These are phyloP conservation scores for Leptinotarsa defecta DNA, from an alignment of 1,140 invertebrate genomes.

Conservation along the genomic window DNA sequence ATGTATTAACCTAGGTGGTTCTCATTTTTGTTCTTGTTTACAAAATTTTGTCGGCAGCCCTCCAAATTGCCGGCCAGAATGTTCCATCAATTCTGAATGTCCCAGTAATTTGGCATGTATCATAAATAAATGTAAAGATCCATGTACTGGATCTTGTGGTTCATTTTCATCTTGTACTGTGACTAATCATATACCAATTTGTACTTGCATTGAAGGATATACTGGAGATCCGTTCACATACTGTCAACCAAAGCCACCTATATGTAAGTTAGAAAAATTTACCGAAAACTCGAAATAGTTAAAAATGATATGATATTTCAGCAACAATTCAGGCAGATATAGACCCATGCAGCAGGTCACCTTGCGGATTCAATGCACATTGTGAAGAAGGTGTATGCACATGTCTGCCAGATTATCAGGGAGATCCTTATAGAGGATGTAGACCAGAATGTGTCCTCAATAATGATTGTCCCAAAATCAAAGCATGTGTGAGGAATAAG, in stretches of 20 bases:
- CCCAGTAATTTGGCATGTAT: conserved; percentile 69
- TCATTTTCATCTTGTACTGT: conserved; percentile 62
- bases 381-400: conserved; percentile 68
- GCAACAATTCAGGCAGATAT: conserved; percentile 46
- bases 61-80: conserved; percentile 75
- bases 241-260: conserved; percentile 60
- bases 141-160: conserved; percentile 73
- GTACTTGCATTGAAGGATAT: conserved; percentile 62
- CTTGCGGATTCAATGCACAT: conserved; percentile 69
- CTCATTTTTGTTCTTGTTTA: conserved; percentile 70
- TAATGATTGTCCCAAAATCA: conserved; percentile 66
- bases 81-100: conserved; percentile 72
- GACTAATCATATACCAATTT: conserved; percentile 61
- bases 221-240: conserved; percentile 67
- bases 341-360: conserved; percentile 67
- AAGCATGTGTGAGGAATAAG: conserved; percentile 67
- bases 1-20: conserved; percentile 64
- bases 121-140: conserved; percentile 70
- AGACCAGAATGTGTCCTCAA: conserved; percentile 75
- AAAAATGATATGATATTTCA: not conserved
- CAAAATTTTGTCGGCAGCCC: conserved; percentile 70
- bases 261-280: conserved; percentile 48
- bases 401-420: conserved; percentile 71
- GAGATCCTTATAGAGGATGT: conserved; percentile 74
- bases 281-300: not conserved